Evolutionary conservation across 1,140 invertebrate species (phyloP).

Genomic region (Apocrypta bakeri): DNA sequence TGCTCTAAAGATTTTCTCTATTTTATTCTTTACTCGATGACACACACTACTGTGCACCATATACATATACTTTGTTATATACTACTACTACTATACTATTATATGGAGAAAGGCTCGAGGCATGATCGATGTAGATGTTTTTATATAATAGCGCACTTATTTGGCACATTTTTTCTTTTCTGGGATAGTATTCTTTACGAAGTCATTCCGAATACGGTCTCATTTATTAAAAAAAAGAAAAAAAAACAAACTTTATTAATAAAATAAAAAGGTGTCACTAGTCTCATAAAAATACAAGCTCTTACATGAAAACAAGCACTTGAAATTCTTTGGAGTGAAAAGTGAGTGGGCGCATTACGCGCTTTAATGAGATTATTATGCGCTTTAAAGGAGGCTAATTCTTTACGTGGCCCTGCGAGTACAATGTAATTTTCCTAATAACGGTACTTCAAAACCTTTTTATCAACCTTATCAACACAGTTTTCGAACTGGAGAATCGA

Average conservation of each 20-base stretch:
- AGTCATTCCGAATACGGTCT: slow-evolving; percentile 31
- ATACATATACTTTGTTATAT: slow-evolving; percentile 19
- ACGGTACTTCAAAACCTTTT: not conserved
- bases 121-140: slow-evolving; percentile 66
- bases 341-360: not conserved
- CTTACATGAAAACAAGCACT: slow-evolving; percentile 24
- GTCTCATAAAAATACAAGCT: slow-evolving; percentile 25
- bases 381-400: not conserved
- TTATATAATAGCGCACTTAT: slow-evolving; percentile 64
- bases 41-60: slow-evolving; percentile 29
- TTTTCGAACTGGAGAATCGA: no score
- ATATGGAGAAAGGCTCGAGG: slow-evolving; percentile 58
- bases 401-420: not conserved
- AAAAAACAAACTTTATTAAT: not conserved
- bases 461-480: not conserved
- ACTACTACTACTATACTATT: not conserved
- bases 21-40: slow-evolving; percentile 32
- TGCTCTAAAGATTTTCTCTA: slow-evolving; percentile 29
- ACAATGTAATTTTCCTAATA: not conserved
- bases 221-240: slow-evolving; percentile 17
- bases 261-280: slow-evolving; percentile 38
- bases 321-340: slow-evolving; percentile 22
- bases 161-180: slow-evolving; percentile 61
- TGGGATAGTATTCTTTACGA: slow-evolving; percentile 43
- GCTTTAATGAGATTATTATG: not conserved